Conservation (phyloP, 1,140 invertebrate genomes). For the Achroia grisella region DNA sequence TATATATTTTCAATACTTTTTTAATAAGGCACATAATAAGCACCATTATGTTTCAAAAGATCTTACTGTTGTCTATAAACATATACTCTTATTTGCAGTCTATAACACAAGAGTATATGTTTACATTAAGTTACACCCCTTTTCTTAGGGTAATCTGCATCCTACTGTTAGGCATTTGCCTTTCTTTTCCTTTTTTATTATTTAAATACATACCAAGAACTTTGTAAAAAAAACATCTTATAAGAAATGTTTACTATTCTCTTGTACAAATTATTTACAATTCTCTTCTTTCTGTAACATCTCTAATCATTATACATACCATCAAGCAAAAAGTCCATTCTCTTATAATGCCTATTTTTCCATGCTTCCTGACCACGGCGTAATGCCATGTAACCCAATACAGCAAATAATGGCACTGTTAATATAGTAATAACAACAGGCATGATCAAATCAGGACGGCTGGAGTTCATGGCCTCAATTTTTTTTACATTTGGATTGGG, state of each 20-base stretch:
- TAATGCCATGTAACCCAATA: slow-evolving; percentile 76
- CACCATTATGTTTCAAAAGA: too few relatives aligned
- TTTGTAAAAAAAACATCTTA: too few relatives aligned
- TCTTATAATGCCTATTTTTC: slow-evolving; percentile 83
- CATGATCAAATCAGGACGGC: slow-evolving; percentile 75
- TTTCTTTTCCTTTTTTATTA: too few relatives aligned
- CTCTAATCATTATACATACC: slow-evolving; percentile 85
- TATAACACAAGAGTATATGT: too few relatives aligned
- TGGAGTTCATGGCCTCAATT: slow-evolving; percentile 21
- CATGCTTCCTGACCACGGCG: slow-evolving; percentile 81
- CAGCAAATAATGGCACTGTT: slow-evolving; percentile 77
- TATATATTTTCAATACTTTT: too few relatives aligned
- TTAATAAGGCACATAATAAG: too few relatives aligned
- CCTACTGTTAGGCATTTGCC: too few relatives aligned
- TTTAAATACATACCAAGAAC: too few relatives aligned
- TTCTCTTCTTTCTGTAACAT: background rate
- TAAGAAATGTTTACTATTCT: background rate
- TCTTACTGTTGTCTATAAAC: too few relatives aligned
- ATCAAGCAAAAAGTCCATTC: slow-evolving; percentile 87
- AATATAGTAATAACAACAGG: slow-evolving; percentile 79
- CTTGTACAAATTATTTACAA: background rate
- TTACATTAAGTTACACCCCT: too few relatives aligned
- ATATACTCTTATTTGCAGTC: too few relatives aligned
- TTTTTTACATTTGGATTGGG: slow-evolving; percentile 16
- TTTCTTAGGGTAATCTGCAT: too few relatives aligned